Conservation (phyloP, 2,888 invertebrate genomes). For the Agriopis marginaria region DNA sequence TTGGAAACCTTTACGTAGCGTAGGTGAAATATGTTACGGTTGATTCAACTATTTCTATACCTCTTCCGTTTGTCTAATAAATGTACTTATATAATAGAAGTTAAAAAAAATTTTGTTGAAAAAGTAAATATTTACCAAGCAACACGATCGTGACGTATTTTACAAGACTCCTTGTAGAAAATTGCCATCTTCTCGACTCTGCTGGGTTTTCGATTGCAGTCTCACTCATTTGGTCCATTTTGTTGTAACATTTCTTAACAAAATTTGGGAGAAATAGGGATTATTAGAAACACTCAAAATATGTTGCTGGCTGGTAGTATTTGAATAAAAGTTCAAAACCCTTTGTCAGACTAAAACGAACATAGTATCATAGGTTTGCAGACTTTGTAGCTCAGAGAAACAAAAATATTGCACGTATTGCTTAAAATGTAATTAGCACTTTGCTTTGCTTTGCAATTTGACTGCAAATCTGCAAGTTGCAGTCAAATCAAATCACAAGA, state of each 20-base stretch:
- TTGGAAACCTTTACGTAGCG: neutral
- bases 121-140: slow-evolving; percentile 46
- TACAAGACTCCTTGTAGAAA: slow-evolving; percentile 41
- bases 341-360: no score
- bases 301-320: no score
- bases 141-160: slow-evolving; percentile 43
- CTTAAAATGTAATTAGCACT: no score
- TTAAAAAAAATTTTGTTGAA: neutral
- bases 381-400: no score
- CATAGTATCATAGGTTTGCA: no score
- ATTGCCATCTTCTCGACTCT: slow-evolving; percentile 31
- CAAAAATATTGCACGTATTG: no score
- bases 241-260: slow-evolving; percentile 21
- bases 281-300: no score
- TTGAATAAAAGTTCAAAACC: no score
- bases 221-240: slow-evolving; percentile 48
- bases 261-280: neutral
- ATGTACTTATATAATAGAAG: neutral
- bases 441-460: no score
- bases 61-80: neutral
- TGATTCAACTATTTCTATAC: neutral
- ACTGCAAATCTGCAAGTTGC: no score
- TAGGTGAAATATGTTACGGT: neutral
- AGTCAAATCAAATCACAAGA: no score
- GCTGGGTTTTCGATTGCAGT: slow-evolving; percentile 43